Evolutionary conservation across 23 tunicate species (phyloP), one percentile per base, ranked within the genome.

Genomic region (Aplidium turbinatum): DNA sequence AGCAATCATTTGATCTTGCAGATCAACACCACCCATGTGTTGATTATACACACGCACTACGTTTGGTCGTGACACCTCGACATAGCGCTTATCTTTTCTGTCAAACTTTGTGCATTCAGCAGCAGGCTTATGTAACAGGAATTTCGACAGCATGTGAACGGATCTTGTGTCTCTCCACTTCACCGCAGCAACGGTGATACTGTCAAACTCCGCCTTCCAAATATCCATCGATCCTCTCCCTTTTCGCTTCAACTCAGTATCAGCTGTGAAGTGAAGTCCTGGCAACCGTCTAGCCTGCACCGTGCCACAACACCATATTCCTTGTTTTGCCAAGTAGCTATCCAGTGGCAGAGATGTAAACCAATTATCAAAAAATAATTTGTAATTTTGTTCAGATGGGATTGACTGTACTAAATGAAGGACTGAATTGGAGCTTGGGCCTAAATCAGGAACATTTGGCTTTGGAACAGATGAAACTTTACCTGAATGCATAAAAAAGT

Each of bases 281-380:
- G 48, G 72, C 25, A 65, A 25, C 18, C 72, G 19, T 35, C 24
- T 35, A 5, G 22, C 72, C 5, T 36, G 72, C 3, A 65, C 50
- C 3, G 72, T 65, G n/a, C 24, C 50, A 42, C 50, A 42, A 16
- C 50, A 42, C 72, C 72, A 65, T 11, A 65, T 7, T 7, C 18
- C 50, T 26, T 18, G 35, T 27, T 6, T 60, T 4, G 68, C 68
- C 73, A 67, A 40, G 22, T 67, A 21, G 18, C 25, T 20, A 3
- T 35, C 11, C 29, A 67, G 26, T 54, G 28, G 53, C 5, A 67
- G 22, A 19, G 73, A 67, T 20, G 73, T 67, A 40, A 67, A 67
- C 73, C 73, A 67, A 31, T 70, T 70, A 35, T 70, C 76, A 47
- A 70, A 70, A 23, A 25, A 70, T 5, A 47, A 47, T 35, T 46